phyloP scores from a whole-genome alignment of 2,888 invertebrate genomes.

The Endomychus coccineus region DNA sequence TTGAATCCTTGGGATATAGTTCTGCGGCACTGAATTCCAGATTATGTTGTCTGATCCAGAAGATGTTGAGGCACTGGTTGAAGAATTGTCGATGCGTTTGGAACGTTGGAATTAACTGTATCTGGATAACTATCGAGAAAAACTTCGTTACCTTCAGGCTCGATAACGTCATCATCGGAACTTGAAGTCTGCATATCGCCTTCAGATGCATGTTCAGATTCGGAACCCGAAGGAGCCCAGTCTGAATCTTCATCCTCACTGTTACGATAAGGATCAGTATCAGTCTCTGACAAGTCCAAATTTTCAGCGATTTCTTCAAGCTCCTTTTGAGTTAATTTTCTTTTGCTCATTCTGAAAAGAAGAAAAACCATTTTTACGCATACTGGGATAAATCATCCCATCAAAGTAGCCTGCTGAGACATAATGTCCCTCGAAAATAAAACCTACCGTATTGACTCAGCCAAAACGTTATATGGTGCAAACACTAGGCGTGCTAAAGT shows the following conservation, averaged over 20 bases:
- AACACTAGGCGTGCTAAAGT: constrained; percentile 5
- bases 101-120: no score
- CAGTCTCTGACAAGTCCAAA: constrained; percentile 5
- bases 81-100: constrained; percentile 3
- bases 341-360: no score
- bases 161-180: no score
- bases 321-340: no score
- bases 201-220: constrained; percentile 4
- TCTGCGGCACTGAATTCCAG: no score
- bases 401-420: no score
- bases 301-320: constrained; percentile 5
- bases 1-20: constrained; percentile 6
- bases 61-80: constrained; percentile 7
- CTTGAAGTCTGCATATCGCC: no score
- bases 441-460: constrained; percentile 5
- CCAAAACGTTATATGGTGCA: constrained; percentile 5
- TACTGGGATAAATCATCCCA: no score
- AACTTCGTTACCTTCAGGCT: no score
- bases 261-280: constrained; percentile 5
- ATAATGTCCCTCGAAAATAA: no score
- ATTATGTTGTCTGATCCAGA: constrained; percentile 7
- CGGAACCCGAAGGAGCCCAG: constrained; percentile 6
- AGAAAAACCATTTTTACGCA: no score
- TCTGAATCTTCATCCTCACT: constrained; percentile 7
- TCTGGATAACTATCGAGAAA: no score